Conservation (phyloP, 2,888 invertebrate genomes). For the Apamea crenata region DNA sequence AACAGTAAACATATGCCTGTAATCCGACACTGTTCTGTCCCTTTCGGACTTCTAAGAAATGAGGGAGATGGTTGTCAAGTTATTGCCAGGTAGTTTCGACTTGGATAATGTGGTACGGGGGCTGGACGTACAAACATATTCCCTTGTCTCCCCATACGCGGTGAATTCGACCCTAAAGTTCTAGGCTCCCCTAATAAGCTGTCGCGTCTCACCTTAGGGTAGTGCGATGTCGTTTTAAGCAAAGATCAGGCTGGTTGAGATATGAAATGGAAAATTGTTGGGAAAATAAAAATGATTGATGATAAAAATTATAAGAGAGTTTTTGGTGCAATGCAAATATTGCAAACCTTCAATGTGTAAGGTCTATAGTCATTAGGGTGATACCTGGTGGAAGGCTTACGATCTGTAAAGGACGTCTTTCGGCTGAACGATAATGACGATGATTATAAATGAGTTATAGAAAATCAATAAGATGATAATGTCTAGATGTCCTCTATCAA, state of each 20-base stretch:
- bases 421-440: not conserved
- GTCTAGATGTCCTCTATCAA: not conserved
- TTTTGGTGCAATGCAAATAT: not conserved
- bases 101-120: constrained; percentile 73
- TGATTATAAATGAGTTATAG: not conserved
- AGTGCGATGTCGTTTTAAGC: constrained; percentile 72
- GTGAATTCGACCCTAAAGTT: constrained; percentile 88
- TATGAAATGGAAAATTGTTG: constrained; percentile 37
- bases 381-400: not conserved
- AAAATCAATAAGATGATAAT: not conserved
- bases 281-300: constrained; percentile 13
- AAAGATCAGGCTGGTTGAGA: constrained; percentile 71
- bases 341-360: not conserved
- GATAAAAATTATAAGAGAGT: not conserved
- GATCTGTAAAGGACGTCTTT: too few relatives aligned
- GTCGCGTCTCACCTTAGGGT: constrained; percentile 87
- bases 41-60: constrained; percentile 62
- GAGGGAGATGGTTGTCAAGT: constrained; percentile 72
- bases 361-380: too few relatives aligned
- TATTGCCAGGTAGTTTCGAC: constrained; percentile 67
- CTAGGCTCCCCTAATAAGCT: constrained; percentile 89
- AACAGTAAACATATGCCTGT: constrained; percentile 77
- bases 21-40: constrained; percentile 72
- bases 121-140: constrained; percentile 84
- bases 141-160: constrained; percentile 81